These are phyloP conservation scores for Onychomys torridus DNA, from an alignment of 2,797 vertebrate genomes.

Conservation along the genomic window DNA sequence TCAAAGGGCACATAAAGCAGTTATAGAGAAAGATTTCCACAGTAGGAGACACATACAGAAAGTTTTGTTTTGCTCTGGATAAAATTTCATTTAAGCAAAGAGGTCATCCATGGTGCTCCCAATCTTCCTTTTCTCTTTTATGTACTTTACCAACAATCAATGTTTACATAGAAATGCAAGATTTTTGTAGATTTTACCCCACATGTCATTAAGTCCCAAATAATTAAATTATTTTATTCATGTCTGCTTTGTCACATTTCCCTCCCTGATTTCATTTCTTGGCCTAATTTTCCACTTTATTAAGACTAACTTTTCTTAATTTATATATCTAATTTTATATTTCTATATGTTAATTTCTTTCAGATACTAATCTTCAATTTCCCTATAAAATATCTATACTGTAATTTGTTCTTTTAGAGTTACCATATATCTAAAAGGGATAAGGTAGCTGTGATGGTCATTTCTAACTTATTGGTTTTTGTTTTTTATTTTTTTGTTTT, in stretches of 20 bases:
- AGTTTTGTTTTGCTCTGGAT: not conserved
- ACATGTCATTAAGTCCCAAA: slow-evolving; percentile 11
- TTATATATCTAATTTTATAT: slow-evolving; percentile 59
- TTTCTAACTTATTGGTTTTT: not conserved
- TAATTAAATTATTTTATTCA: slow-evolving; percentile 45
- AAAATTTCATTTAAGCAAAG: slow-evolving; percentile 60
- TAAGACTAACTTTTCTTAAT: slow-evolving; percentile 59
- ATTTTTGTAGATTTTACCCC: not conserved
- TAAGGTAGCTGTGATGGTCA: not conserved
- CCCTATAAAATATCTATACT: slow-evolving; percentile 10
- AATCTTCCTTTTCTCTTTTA: accelerated
- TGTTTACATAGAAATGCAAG: slow-evolving; percentile 44
- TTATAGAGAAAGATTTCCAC: not conserved
- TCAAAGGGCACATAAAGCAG: not conserved
- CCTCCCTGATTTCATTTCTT: slow-evolving; percentile 44
- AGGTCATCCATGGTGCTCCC: not conserved
- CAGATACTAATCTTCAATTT: slow-evolving; percentile 54
- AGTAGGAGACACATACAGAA: slow-evolving; percentile 23
- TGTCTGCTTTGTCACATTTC: not conserved
- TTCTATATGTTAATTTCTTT: slow-evolving; percentile 58
- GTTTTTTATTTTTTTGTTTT: too few species aligned
- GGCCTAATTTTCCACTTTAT: slow-evolving; percentile 49
- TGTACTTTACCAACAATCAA: not conserved
- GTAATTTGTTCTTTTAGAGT: slow-evolving; percentile 4
- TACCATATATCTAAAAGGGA: not conserved